Evolutionary conservation across 2,113 vertebrate species (phyloP), one percentile per base, ranked within the genome.

Genomic region (Pogona vitticeps): DNA sequence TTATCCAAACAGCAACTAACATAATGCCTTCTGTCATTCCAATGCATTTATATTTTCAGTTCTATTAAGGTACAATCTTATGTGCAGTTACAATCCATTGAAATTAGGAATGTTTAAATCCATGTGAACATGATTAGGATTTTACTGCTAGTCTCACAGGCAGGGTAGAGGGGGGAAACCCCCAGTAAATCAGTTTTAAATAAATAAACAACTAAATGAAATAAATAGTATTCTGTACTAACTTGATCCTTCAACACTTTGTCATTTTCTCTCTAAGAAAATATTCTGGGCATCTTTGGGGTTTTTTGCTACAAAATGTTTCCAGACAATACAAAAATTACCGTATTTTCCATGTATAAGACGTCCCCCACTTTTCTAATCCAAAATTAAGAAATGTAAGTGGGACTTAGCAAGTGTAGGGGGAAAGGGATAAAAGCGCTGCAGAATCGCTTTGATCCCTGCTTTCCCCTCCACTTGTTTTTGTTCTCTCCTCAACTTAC

Each of bases 191-290:
- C 28, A 68, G 12, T 26, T 31, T 31, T 38, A 36, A 20, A 38
- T 38, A 20, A n/a, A 61, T 61, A 14, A 61, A 61, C n/a, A 31
- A 28, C 14, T 13, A 68, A 85, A 85, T 56, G 33, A 78, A 77
- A 68, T 70, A 56, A 71, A 70, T 40, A 46, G 8, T 59, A 10
- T 38, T 65, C 14, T 14, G n/a, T 31, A 67, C 15, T 40, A 56
- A 52, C 31, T 36, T 13, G 61, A n/a, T 28, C 28, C 28, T 65
- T 58, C n/a, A 38, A 56, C 36, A 0, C 0, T 2, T 10, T 59
- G 28, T 40, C 2, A 15, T 31, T 83, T 36, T 58, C 15, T 56
- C 10, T 52, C 68, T 70, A 31, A 31, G 33, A 12, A 58, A 38
- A 58, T 79, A 58, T 71, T 23, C 67, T 86, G 23, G 52, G 73